A percentile compares a stretch with the other conserved stretches of the same genome.
Conservation (phyloP, 2,113 vertebrate species). For the Xiphias gladius region DNA sequence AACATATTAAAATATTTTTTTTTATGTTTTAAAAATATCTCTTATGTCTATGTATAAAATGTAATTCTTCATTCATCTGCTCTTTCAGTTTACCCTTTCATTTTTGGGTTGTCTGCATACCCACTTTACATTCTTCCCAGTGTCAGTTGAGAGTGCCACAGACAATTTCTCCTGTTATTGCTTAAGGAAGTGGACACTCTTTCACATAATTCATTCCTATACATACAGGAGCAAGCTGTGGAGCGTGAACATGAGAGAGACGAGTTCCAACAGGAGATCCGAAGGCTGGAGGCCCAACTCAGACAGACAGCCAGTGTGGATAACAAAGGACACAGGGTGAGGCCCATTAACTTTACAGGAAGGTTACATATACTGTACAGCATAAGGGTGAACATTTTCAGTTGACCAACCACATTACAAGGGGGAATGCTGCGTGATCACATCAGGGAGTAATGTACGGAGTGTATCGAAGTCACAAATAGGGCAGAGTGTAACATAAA, state of each 20-base stretch:
- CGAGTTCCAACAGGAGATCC: slow-evolving; percentile 97
- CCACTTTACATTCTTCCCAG: not conserved
- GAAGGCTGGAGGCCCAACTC: slow-evolving; percentile 90
- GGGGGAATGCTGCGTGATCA: no score
- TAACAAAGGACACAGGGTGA: slow-evolving; percentile 82
- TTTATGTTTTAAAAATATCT: not conserved
- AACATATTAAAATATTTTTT: not conserved
- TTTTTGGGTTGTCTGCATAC: slow-evolving; percentile 1
- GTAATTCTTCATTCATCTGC: not conserved
- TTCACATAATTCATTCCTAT: slow-evolving; percentile 7
- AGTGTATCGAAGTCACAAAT: not conserved
- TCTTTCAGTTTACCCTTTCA: not conserved
- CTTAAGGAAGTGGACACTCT: not conserved
- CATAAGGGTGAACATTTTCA: not conserved
- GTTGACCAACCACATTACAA: not conserved
- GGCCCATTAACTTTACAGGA: slow-evolving; percentile 29
- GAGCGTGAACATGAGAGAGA: slow-evolving; percentile 96
- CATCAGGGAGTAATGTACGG: not conserved
- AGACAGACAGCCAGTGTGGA: slow-evolving; percentile 80
- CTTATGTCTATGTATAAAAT: not conserved
- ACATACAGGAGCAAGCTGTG: slow-evolving; percentile 90
- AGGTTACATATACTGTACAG: not conserved
- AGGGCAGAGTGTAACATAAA: not conserved
- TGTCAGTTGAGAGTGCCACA: not conserved
- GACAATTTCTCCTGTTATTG: not conserved